Evolutionary conservation across 2,888 invertebrate genomes (phyloP).

Genomic region (Leptopilina myrica): DNA sequence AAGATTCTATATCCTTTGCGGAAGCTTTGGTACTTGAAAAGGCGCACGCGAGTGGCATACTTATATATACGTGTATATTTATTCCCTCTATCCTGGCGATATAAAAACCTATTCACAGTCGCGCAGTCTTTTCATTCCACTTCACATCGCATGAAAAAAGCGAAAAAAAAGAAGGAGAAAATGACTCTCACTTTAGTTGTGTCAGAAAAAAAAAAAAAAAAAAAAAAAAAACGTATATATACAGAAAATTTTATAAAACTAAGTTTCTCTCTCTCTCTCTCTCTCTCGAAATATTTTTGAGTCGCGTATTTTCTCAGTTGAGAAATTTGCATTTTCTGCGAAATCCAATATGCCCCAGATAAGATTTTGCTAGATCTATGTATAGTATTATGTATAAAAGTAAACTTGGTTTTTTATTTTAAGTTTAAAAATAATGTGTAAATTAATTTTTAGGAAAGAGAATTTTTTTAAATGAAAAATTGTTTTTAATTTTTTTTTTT

Average conservation of each 20-base stretch:
- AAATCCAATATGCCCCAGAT: neutral
- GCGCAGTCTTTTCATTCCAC: constrained; percentile 3
- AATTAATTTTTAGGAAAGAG: no score
- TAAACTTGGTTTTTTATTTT: neutral
- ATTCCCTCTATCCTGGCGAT: neutral
- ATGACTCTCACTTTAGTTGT: constrained; percentile 4
- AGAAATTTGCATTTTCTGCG: constrained; percentile 23
- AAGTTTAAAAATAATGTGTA: no score
- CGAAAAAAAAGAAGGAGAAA: neutral
- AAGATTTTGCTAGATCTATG: neutral
- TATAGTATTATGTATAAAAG: neutral
- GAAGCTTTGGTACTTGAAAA: constrained; percentile 19
- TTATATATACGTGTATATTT: neutral
- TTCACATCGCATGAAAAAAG: neutral
- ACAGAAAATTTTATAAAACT: neutral
- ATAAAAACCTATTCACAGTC: neutral
- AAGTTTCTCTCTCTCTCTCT: neutral
- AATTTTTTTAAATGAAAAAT: no score
- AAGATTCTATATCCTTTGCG: constrained; percentile 57
- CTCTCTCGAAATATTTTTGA: neutral
- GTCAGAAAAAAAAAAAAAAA: constrained; percentile 11
- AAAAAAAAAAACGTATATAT: neutral
- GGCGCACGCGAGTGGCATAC: constrained; percentile 25
- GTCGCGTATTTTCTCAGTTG: constrained; percentile 9
- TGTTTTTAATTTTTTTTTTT: no score